Evolutionary conservation across 2,797 vertebrate species (phyloP), one percentile per base, ranked within the genome.

Genomic region (Lepidocolaptes lacrymiger): DNA sequence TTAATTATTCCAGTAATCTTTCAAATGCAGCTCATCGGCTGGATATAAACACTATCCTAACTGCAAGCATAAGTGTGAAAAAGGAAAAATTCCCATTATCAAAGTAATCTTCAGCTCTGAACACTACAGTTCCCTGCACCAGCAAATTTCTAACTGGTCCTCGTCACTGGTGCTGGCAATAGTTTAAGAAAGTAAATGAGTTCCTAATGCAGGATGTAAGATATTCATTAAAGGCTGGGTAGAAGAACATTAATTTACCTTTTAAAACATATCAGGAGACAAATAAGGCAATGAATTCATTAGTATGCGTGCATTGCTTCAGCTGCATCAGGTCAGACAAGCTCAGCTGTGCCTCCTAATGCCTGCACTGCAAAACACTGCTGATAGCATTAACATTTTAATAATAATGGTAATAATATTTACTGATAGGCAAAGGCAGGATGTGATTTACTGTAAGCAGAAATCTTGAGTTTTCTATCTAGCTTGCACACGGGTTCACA

Each of bases 151-250:
- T 92, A 71, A 93, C 93, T 82, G 71, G 89, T 91, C 92, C 36
- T 87, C 14, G 18, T 93, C 93, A 90, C 91, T 86, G 94, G 87
- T 95, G 82, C 52, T 66, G 61, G 92, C 82, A 93, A 82, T 87
- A 64, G 43, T 72, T 87, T 59, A 28, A 49, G 74, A 48, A 94
- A 89, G 87, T 74, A 87, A 94, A 91, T 77, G 91, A 95, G 92
- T 87, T 93, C 79, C 78, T 81, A 89, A 94, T 85, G 63, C 52
- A 95, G 91, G 86, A 96, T 97, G 93, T 91, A 97, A 97, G 97
- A 75, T 84, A 63, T 91, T 96, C 54, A 62, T 95, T 97, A 88
- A 96, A 95, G 75, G 83, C 39, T 91, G 78, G 91, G 91, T 96
- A 94, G 92, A 95, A 85, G 75, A 96, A 92, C 54, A 91, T 91